Evolutionary conservation across 2,797 vertebrate genomes (phyloP).

Genomic region (Helicolenus hilgendorfi): DNA sequence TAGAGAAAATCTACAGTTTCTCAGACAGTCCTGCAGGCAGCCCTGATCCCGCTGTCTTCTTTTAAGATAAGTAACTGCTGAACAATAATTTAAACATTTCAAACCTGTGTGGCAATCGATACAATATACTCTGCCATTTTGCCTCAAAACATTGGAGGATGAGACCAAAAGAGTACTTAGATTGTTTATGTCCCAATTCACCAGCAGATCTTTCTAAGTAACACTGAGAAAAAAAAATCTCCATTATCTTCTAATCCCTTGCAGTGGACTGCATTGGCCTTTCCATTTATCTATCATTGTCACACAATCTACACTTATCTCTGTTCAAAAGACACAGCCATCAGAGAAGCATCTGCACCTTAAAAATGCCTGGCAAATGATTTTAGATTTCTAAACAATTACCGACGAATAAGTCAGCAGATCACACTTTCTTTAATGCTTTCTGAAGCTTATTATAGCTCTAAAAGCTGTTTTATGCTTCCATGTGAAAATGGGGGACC

Average conservation of each 20-base stretch:
- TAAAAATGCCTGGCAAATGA: neutral
- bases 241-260: constrained; percentile 24
- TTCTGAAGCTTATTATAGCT: neutral
- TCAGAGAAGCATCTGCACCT: neutral
- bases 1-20: constrained; percentile 25
- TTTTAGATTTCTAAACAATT: neutral
- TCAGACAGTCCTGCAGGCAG: constrained; percentile 20
- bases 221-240: constrained; percentile 7
- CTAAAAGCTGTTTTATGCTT: neutral
- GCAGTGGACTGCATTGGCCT: neutral
- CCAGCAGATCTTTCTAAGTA: constrained; percentile 11
- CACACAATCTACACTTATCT: neutral
- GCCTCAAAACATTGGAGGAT: constrained; percentile 13
- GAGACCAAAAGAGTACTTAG: neutral
- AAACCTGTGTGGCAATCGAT: constrained; percentile 45
- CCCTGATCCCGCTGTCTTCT: neutral
- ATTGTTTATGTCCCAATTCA: constrained; percentile 20
- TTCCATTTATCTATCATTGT: constrained; percentile 16
- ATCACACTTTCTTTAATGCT: neutral
- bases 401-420: neutral
- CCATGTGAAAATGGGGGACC: neutral
- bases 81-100: constrained; percentile 42
- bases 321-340: neutral
- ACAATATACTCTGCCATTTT: constrained; percentile 22
- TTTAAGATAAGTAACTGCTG: constrained; percentile 38